phyloP scores from a whole-genome alignment of 1,140 invertebrate genomes.

The Drosophila tsacasi region DNA sequence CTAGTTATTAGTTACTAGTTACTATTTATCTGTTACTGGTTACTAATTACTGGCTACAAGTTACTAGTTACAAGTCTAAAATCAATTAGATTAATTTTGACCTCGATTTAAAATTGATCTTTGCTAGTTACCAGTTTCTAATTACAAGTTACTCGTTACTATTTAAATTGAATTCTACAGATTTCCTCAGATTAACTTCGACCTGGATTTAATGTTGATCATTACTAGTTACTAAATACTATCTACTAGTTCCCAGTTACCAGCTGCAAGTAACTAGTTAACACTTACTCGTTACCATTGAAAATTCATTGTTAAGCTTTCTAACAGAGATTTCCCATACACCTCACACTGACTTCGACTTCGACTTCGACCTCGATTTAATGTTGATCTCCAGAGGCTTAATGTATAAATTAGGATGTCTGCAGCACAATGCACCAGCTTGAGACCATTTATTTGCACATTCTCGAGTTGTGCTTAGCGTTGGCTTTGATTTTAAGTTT shows the following conservation, averaged over 20 bases:
- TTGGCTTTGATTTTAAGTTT: slow-evolving; percentile 44
- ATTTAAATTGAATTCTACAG: background rate
- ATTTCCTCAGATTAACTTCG: background rate
- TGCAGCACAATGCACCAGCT: background rate
- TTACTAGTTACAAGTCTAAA: too few species aligned
- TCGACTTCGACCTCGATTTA: background rate
- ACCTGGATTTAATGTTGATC: background rate
- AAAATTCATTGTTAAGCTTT: background rate
- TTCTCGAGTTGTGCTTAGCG: slow-evolving; percentile 9
- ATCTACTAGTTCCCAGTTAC: background rate
- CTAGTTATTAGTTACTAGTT: background rate
- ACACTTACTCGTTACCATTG: background rate
- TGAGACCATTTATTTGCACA: slow-evolving; percentile 1
- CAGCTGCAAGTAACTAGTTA: background rate
- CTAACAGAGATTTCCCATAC: background rate
- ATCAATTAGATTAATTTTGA: too few species aligned
- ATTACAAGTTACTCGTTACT: background rate
- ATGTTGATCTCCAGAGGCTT: slow-evolving; percentile 5
- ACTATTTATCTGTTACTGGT: background rate
- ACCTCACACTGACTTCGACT: background rate
- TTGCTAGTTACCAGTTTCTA: background rate
- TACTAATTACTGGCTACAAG: too few species aligned
- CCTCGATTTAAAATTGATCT: too few species aligned
- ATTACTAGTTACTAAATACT: too few species aligned
- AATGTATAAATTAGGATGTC: slow-evolving; percentile 1